Conservation (phyloP, 2,113 vertebrate species). For the Dissostichus mawsoni region DNA sequence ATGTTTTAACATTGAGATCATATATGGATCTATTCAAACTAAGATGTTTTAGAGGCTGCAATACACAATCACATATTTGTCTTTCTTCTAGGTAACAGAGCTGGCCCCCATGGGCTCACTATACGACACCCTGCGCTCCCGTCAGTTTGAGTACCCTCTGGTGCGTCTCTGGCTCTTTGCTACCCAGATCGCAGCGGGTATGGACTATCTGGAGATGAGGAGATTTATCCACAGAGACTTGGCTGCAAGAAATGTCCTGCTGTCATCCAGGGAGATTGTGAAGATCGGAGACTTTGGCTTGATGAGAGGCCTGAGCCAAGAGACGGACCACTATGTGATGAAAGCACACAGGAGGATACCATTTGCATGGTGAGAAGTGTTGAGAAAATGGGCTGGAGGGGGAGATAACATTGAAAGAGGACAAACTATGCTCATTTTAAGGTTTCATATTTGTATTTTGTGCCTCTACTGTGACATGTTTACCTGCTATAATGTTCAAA, state of each 20-base stretch:
- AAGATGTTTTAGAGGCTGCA: background rate
- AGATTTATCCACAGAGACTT: slow-evolving; percentile 91
- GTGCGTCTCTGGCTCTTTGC: slow-evolving; percentile 88
- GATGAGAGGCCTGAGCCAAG: slow-evolving; percentile 84
- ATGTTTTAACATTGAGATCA: no score
- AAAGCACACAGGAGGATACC: slow-evolving; percentile 88
- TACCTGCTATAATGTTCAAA: no score
- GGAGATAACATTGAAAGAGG: background rate
- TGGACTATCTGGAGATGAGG: slow-evolving; percentile 88
- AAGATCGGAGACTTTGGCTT: slow-evolving; percentile 94
- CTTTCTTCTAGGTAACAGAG: slow-evolving; percentile 87
- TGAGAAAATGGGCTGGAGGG: background rate
- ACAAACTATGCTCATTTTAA: no score
- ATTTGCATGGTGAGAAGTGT: slow-evolving; percentile 88
- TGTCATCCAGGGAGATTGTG: slow-evolving; percentile 83
- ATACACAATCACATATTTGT: background rate
- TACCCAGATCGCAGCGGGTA: slow-evolving; percentile 87
- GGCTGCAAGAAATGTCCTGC: slow-evolving; percentile 89
- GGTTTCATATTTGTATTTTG: no score
- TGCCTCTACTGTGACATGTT: no score
- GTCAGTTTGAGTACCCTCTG: slow-evolving; percentile 83
- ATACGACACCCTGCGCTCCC: slow-evolving; percentile 83
- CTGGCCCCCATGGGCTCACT: slow-evolving; percentile 87
- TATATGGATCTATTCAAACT: background rate
- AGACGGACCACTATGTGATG: slow-evolving; percentile 90